Percentiles rank a stretch among this genome's conserved stretches.
phyloP scores from a whole-genome alignment of 1,140 invertebrate species.

The Zaprionus capensis region DNA sequence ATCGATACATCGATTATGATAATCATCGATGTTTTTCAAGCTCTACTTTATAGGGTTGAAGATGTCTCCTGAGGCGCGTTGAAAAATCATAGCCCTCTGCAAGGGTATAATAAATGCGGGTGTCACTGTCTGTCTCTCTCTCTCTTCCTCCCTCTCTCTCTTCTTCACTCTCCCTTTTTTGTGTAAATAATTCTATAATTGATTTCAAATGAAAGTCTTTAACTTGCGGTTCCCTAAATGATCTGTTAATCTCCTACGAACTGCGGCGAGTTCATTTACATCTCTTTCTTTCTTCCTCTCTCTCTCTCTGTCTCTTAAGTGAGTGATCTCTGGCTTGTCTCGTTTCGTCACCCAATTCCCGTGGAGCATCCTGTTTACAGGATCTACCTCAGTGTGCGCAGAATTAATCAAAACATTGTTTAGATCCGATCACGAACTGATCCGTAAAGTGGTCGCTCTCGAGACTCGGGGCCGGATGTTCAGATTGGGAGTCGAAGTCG shows the following conservation, averaged over 20 bases:
- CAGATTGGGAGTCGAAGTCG: constrained; percentile 46
- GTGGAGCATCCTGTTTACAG: constrained; percentile 69
- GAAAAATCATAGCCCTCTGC: no score
- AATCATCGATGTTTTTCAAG: no score
- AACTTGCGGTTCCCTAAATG: constrained; percentile 45
- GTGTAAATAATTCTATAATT: constrained; percentile 47
- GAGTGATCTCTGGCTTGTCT: neutral
- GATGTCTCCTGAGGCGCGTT: no score
- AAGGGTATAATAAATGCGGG: no score
- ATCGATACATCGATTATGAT: no score
- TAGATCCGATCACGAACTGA: constrained; percentile 7
- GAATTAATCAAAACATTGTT: constrained; percentile 43
- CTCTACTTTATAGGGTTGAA: no score
- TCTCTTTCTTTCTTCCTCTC: neutral
- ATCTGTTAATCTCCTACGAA: constrained; percentile 42
- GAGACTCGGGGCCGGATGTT: constrained; percentile 60
- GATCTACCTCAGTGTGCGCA: constrained; percentile 18
- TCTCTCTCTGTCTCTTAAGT: neutral
- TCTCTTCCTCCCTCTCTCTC: neutral
- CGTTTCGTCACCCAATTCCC: constrained; percentile 61
- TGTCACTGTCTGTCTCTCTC: neutral
- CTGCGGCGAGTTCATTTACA: constrained; percentile 24
- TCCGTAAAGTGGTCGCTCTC: constrained; percentile 43
- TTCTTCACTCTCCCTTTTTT: neutral
- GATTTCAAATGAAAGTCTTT: constrained; percentile 53